Percentiles rank a stretch among this genome's conserved stretches.
phyloP scores from a whole-genome alignment of 2,888 invertebrate species.

The Trissolcus japonicus region DNA sequence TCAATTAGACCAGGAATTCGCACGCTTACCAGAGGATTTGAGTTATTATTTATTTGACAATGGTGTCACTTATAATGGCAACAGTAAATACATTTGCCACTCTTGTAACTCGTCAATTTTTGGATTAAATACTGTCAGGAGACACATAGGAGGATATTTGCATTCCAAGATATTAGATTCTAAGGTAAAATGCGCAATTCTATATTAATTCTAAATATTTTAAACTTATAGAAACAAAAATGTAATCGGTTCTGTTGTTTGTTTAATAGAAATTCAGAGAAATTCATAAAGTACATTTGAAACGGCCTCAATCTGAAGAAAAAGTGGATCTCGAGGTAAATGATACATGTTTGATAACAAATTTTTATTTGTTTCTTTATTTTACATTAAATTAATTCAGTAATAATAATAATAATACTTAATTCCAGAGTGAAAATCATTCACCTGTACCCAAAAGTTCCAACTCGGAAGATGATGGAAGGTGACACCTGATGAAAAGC shows the following conservation, averaged over 20 bases:
- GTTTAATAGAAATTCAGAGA: conserved; percentile 3
- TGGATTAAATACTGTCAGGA: conserved; percentile 8
- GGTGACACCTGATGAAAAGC: too few species aligned
- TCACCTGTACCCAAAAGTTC: too few species aligned
- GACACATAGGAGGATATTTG: conserved; percentile 25
- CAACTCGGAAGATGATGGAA: too few species aligned
- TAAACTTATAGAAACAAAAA: not conserved
- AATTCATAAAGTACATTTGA: conserved; percentile 7
- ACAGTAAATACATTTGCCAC: conserved; percentile 16
- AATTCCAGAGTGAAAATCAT: too few species aligned
- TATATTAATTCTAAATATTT: not conserved
- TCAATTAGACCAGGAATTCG: conserved; percentile 14
- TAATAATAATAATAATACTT: too few species aligned
- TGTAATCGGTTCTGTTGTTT: not conserved
- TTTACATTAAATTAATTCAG: too few species aligned
- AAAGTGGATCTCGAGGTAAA: too few species aligned
- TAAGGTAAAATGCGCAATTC: conserved; percentile 9
- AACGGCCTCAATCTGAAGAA: not conserved
- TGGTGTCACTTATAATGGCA: conserved; percentile 16
- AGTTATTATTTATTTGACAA: conserved; percentile 22
- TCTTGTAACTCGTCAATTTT: conserved; percentile 25
- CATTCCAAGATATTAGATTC: conserved; percentile 28
- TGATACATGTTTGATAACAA: too few species aligned
- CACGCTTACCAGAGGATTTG: conserved; percentile 11
- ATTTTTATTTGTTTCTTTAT: too few species aligned